Evolutionary conservation across 2,797 vertebrate species (phyloP), one percentile per base, ranked within the genome.

Genomic region (Oryzias sinensis): DNA sequence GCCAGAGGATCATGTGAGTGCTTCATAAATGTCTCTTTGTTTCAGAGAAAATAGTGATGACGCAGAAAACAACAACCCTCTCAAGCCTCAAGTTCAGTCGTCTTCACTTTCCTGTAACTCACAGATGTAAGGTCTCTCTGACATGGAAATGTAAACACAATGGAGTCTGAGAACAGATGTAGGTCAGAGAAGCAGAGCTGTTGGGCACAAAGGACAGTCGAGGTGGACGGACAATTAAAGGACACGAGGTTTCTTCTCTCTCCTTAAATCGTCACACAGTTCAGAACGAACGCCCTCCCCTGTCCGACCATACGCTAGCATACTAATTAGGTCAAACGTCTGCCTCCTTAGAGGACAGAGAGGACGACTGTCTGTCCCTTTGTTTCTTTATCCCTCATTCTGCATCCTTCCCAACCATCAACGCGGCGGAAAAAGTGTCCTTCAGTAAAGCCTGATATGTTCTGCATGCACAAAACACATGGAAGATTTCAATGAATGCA

Each of bases 281-380:
- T 60, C 53, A 27, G 47, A 68, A 67, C 40, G 7, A 60, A 70
- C 47, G 4, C 59, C 65, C 70, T 72, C 58, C 58, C 22, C 20
- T 59, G 41, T 54, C 43, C 11, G 1, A 7, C 63, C 79, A 83
- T 79, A 77, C 52, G 53, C 87, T 87, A 80, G 70, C 84, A 88
- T 90, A 77, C 57, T 85, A 87, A 90, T 88, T 72, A 87, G 87
- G 83, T 87, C 79, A 88, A 76, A 72, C 71, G 84, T 88, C 88
- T 88, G 84, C 70, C 73, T 88, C 74, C 79, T 88, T 83, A 76
- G 71, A 79, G 78, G 79, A 80, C 60, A 25, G 66, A 76, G 68
- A 58, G 65, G 72, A 62, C 43, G 46, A 81, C 66, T 80, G 86
- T 80, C 81, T 85, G 77, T 81, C 78, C 79, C 74, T 85, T 87